A percentile compares a stretch with the other conserved stretches of the same genome.
phyloP scores from a whole-genome alignment of 2,888 invertebrate genomes.

The Malthinus flaveolus region DNA sequence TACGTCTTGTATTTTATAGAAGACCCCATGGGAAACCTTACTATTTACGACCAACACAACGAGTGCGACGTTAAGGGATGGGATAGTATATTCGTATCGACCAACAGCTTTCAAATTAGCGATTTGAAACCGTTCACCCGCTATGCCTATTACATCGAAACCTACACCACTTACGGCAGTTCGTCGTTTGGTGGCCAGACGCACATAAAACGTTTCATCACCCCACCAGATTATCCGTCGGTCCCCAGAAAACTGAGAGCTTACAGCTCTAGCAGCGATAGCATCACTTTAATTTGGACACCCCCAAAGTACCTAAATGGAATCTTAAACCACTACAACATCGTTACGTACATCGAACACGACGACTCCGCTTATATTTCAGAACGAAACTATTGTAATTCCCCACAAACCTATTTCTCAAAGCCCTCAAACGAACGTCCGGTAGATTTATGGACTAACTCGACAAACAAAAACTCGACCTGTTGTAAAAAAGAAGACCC shows the following conservation, averaged over 20 bases:
- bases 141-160: constrained; percentile 74
- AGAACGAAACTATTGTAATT: constrained; percentile 58
- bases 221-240: constrained; percentile 62
- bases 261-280: constrained; percentile 43
- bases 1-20: constrained; percentile 68
- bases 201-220: constrained; percentile 65
- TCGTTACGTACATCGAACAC: constrained; percentile 48
- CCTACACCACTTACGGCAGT: constrained; percentile 51
- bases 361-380: constrained; percentile 47
- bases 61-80: constrained; percentile 44
- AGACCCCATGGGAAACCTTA: constrained; percentile 57
- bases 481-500: constrained; percentile 14
- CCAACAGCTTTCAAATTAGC: constrained; percentile 44
- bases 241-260: constrained; percentile 45
- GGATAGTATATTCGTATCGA: constrained; percentile 41
- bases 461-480: constrained; percentile 31
- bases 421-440: not conserved
- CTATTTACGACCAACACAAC: constrained; percentile 53
- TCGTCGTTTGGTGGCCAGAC: constrained; percentile 63
- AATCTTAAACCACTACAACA: constrained; percentile 46
- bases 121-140: constrained; percentile 67
- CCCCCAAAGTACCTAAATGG: constrained; percentile 57
- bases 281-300: constrained; percentile 61
- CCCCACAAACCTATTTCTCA: constrained; percentile 40
- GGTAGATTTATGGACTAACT: constrained; percentile 9